A percentile compares a stretch with the other conserved stretches of the same genome.
These are phyloP conservation scores for Plebejus anna DNA, from an alignment of 2,888 invertebrate genomes.

Conservation along the genomic window DNA sequence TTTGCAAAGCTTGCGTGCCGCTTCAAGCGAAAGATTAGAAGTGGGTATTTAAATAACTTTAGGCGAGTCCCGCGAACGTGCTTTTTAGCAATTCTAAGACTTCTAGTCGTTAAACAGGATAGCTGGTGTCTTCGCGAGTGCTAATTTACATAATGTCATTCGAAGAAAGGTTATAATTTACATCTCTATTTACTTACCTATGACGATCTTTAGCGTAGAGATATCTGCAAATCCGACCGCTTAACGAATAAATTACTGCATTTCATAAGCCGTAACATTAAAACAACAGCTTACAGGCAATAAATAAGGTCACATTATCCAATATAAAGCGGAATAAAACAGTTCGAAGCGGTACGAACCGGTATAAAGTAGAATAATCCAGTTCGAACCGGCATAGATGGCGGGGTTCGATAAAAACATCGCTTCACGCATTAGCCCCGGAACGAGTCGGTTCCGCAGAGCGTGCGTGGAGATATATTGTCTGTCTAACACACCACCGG, in stretches of 20 bases:
- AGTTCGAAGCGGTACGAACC: neutral
- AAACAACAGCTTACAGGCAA: slow-evolving; percentile 15
- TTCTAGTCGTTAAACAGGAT: slow-evolving; percentile 49
- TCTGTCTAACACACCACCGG: slow-evolving; percentile 59
- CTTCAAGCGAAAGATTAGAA: slow-evolving; percentile 62
- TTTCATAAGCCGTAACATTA: neutral
- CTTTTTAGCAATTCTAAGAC: slow-evolving; percentile 69
- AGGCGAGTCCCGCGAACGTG: slow-evolving; percentile 54
- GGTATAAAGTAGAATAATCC: slow-evolving; percentile 10
- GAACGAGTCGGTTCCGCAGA: slow-evolving; percentile 51
- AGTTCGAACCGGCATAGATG: slow-evolving; percentile 27
- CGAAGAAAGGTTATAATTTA: slow-evolving; percentile 1
- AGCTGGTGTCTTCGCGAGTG: slow-evolving; percentile 44
- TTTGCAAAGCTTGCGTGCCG: slow-evolving; percentile 56
- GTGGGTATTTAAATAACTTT: slow-evolving; percentile 58
- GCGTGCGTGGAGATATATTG: slow-evolving; percentile 77
- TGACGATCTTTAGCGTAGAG: neutral
- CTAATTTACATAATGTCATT: slow-evolving; percentile 27
- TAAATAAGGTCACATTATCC: slow-evolving; percentile 30
- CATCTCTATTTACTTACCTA: slow-evolving; percentile 8
- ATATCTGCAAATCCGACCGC: neutral
- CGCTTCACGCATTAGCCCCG: slow-evolving; percentile 48
- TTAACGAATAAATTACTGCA: neutral
- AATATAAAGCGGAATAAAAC: neutral
- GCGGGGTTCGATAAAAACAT: slow-evolving; percentile 30